Evolutionary conservation across 2,797 vertebrate species (phyloP), one percentile per base, ranked within the genome.

Genomic region (Babyrousa celebensis): DNA sequence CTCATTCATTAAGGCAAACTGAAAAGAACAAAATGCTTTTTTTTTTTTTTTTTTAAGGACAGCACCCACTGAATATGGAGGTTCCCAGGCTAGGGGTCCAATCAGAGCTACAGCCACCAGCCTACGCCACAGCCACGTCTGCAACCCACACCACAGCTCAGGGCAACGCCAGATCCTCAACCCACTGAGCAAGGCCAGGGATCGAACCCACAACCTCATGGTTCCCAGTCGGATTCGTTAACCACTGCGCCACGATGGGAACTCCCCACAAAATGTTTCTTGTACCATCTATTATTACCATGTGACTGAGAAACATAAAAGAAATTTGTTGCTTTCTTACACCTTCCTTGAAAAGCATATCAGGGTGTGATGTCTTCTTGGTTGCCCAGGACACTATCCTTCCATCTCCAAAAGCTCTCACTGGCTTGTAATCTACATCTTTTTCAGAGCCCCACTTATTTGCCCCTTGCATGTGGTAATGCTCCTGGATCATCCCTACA

Each of bases 271-370:
- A 91, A 94, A 92, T 17, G 75, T 83, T 89, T 85, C 62, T 68
- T 78, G 52, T 68, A 52, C 32, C 25, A 15, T 58, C 52, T 84
- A n/a, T 70, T 56, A 93, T 36, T 58, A 63, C 79, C 23, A 11
- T 29, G 58, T 54, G 58, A 70, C 29, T 32, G 58, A 88, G 70
- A 88, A n/a, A 67, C 0, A 6, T 36, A 89, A 43, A 85, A 71
- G 72, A 36, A 89, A 79, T 12, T 77, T 29, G 58, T 29, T 92
- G 95, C 80, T 89, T 71, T 48, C 43, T 68, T 21, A 54, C 7
- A 68, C 60, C 32, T 85, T 91, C 71, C 84, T 71, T 95, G 78
- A 86, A 96, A 89, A 91, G 40, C 54, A 29, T 58, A 58, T 94
- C 11, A 25, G n/a, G 23, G 5, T 10, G 10, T 60, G 32, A 79